A percentile compares a stretch with the other conserved stretches of the same genome.
These are phyloP conservation scores for Rhinolophus ferrumequinum DNA, from an alignment of 2,113 vertebrate species.

Conservation along the genomic window DNA sequence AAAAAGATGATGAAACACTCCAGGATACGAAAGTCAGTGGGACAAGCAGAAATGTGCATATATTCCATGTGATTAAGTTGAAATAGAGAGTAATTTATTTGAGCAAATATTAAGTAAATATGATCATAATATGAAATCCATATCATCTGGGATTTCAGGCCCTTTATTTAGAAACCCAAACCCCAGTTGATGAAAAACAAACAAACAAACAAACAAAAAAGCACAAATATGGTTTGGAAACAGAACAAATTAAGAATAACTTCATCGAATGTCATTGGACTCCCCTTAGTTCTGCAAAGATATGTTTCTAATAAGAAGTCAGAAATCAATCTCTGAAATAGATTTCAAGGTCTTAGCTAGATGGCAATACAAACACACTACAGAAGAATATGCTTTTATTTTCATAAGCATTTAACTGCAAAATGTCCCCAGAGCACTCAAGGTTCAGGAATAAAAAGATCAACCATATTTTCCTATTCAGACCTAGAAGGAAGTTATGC, in stretches of 20 bases:
- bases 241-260: background rate
- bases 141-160: background rate
- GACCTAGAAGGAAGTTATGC: background rate
- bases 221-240: background rate
- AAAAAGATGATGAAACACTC: background rate
- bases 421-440: background rate
- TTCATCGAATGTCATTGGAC: background rate
- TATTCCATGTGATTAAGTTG: background rate
- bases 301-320: background rate
- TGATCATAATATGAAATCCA: background rate
- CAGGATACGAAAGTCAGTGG: background rate
- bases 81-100: background rate
- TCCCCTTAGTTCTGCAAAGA: background rate
- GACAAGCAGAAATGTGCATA: conserved; percentile 2
- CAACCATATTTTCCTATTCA: background rate
- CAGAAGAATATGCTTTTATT: conserved; percentile 10
- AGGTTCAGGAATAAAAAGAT: background rate
- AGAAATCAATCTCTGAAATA: background rate
- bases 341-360: background rate
- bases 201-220: background rate
- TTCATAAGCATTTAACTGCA: conserved; percentile 44
- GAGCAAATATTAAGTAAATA: conserved; percentile 38
- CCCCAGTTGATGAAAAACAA: background rate
- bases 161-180: conserved; percentile 17
- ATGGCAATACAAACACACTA: background rate